Base-by-base conservation (phyloP, 2,797 vertebrate species). In the Typhlichthys subterraneus region DNA sequence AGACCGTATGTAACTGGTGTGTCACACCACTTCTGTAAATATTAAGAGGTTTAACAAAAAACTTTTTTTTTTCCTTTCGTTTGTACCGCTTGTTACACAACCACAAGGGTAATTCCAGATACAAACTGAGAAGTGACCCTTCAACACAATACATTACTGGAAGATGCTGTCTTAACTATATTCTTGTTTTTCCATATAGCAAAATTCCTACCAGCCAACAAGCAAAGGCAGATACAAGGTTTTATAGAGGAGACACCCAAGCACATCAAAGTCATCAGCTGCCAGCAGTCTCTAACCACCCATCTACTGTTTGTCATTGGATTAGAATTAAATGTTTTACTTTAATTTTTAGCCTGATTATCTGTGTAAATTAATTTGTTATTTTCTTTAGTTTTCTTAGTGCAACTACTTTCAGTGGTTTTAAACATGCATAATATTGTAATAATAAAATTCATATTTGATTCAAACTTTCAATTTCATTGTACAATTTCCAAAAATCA, bases 141-240 rank as follows among this genome's bases (percentile, higher is more conserved):
- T 42, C 8, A 42, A 57, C 7, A 12, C 11, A 17, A 61, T 14
- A 57, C 48, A 23, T 61, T 8, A 15, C n/a, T 8, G 4, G 29
- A 62, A 4, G 1, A 38, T 61, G 1, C 50, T 46, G 3, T 61
- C 59, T 55, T 45, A 29, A 55, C 29, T 51, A 53, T 9, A 56
- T 11, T 38, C 10, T 62, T 46, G 58, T 65, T 2, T 67, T 63
- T 46, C 23, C 15, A 89, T 88, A 2, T 85, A 99, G 98, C 97
- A 99, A 99, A 99, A 99, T 85, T 99, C 97, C 7, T 99, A 98
- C 91, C 97, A 99, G 89, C 98, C 97, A n/a, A 97, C 96, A 65
- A 98, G 95, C 93, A 99, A 98, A 94, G 95, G 97, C 88, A 93
- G 98, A 76, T 99, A 99, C 93, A 99, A 99, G 90, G 98, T 99